Evolutionary conservation across 1,140 invertebrate species (phyloP).

Genomic region (Euglossa dilemma): DNA sequence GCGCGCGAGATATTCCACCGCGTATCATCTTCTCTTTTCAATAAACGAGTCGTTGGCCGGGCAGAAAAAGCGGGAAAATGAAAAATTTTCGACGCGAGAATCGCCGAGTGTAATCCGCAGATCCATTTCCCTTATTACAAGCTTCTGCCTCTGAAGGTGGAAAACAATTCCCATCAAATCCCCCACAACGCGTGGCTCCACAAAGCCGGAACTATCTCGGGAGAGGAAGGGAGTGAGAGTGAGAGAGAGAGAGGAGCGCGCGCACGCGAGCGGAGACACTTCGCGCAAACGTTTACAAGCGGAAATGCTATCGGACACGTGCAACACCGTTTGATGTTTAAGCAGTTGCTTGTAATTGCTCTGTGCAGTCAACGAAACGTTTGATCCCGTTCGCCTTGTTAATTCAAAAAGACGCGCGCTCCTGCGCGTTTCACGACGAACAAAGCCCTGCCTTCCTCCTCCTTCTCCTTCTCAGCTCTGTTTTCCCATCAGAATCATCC

Average conservation of each 20-base stretch:
- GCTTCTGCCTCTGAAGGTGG: not conserved
- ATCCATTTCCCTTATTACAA: not conserved
- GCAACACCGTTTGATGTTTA: constrained; percentile 34
- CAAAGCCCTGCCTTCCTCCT: not conserved
- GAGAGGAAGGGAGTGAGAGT: no score
- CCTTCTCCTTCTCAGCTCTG: not conserved
- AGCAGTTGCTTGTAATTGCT: constrained; percentile 41
- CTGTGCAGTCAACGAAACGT: constrained; percentile 26
- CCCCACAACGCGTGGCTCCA: not conserved
- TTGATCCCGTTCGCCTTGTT: constrained; percentile 23
- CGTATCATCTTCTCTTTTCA: no score
- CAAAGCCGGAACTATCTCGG: not conserved
- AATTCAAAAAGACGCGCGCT: constrained; percentile 19
- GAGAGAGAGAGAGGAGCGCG: no score
- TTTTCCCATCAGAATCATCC: not conserved
- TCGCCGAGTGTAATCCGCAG: not conserved
- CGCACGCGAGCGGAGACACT: not conserved
- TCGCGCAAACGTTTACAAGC: constrained; percentile 24
- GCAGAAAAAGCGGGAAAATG: no score
- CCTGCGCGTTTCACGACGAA: constrained; percentile 3
- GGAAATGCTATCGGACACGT: constrained; percentile 35
- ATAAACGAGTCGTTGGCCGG: no score
- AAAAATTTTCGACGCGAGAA: not conserved
- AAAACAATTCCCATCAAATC: constrained; percentile 10
- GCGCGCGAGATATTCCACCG: no score